Conservation (phyloP, 2,797 vertebrate species). For the Spheniscus humboldti region DNA sequence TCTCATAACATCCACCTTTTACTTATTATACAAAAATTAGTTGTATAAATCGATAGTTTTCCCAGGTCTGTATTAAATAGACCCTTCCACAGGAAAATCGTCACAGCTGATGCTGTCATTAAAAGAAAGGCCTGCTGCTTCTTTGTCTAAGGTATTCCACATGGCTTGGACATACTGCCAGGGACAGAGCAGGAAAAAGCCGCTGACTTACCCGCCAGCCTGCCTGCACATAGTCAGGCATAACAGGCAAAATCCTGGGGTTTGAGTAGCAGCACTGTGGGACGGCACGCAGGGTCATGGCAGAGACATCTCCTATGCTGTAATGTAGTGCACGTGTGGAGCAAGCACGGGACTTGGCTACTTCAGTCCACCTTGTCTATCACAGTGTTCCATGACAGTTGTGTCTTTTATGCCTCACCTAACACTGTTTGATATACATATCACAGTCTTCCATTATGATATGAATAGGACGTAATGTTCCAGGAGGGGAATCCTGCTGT, state of each 20-base stretch:
- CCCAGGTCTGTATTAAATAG: background rate
- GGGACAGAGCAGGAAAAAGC: background rate
- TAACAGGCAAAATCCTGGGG: background rate
- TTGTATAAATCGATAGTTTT: background rate
- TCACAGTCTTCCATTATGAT: background rate
- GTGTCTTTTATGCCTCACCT: background rate
- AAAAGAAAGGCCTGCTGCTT: background rate
- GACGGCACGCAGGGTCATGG: accelerated
- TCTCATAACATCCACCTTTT: background rate
- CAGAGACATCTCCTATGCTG: background rate
- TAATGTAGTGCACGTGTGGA: accelerated
- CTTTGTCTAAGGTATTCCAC: background rate
- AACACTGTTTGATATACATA: accelerated
- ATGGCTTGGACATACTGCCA: accelerated
- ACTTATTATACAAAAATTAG: background rate
- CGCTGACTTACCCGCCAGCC: background rate
- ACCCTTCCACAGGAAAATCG: background rate
- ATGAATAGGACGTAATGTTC: background rate
- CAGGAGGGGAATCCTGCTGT: background rate
- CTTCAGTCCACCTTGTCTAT: background rate
- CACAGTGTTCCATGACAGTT: background rate
- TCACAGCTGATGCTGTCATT: background rate
- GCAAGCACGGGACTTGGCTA: background rate
- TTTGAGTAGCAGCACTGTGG: accelerated
- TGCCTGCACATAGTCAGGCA: background rate